Conservation (phyloP, 2,113 vertebrate genomes). For the Cheilinus undulatus region DNA sequence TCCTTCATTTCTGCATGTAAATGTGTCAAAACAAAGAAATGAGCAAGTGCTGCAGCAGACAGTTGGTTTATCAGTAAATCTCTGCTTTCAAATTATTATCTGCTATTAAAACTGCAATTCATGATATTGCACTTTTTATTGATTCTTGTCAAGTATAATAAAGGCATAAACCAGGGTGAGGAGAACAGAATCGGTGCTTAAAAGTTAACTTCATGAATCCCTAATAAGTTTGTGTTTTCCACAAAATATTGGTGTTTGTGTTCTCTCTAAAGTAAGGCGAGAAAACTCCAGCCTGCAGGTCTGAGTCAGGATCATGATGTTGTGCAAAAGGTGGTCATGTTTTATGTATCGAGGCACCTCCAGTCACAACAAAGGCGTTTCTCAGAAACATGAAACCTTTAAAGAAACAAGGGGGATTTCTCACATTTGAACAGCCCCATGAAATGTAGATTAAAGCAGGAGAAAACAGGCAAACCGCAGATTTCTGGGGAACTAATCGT, state of each 20-base stretch:
- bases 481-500: too few relatives aligned
- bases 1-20: constrained; percentile 28
- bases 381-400: constrained; percentile 5
- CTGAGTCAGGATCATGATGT: not conserved
- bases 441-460: constrained; percentile 1
- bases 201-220: not conserved
- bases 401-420: not conserved
- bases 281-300: not conserved
- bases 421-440: not conserved
- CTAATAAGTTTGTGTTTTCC: not conserved
- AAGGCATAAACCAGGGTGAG: not conserved
- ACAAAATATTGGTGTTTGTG: not conserved
- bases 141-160: constrained; percentile 7
- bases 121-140: not conserved
- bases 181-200: not conserved
- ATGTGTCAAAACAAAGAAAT: constrained; percentile 30
- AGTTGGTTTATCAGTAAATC: constrained; percentile 7
- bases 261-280: not conserved
- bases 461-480: not conserved
- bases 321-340: not conserved
- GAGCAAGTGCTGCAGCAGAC: not conserved
- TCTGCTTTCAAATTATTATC: constrained; percentile 8
- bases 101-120: constrained; percentile 2
- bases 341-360: constrained; percentile 1
- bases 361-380: constrained; percentile 20